Evolutionary conservation across 2,888 invertebrate species (phyloP), one percentile per base, ranked within the genome.

Genomic region (Cephonodes hylas): DNA sequence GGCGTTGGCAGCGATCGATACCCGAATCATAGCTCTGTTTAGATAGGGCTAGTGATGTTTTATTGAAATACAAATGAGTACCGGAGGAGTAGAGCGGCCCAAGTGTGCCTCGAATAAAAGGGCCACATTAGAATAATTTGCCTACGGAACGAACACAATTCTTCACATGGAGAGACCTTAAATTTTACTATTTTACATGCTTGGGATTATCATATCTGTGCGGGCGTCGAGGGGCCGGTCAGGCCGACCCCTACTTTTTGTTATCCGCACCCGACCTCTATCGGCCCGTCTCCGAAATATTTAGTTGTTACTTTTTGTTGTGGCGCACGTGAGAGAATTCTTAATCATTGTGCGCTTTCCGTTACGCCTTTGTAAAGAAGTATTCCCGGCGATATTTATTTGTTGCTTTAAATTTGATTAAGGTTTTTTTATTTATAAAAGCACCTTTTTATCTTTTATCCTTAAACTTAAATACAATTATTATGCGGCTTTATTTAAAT

Each of bases 171-270:
- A 91, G 82, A 88, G 90, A 82, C 89, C 90, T 91, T 91, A 91
- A 91, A 92, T 91, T 92, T 91, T 85, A 91, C 92, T 92, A 92
- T 91, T 92, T 91, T 92, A 91, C 91, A 91, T 92, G 90, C 86
- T 87, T 75, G 85, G 89, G 90, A 91, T 91, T 91, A 92, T 91
- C 91, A 92, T 92, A 91, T 91, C 90, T 88, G 86, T 76, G 76
- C 85, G 89, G 85, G 88, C 83, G 84, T 84, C 74, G 79, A 76
- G 83, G 82, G 83, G 79, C 84, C 83, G 78, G 75, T 71, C 65
- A 68, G 65, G 69, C 63, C 75, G 75, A 79, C 74, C 85, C 89
- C 84, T 80, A 85, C 84, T 92, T 92, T 92, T 91, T 91, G 90
- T 82, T 88, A 83, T 81, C 85, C 86, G 84, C 80, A 86, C 88